Conservation (phyloP, 2,888 invertebrate species). For the Cetonia aurata region DNA sequence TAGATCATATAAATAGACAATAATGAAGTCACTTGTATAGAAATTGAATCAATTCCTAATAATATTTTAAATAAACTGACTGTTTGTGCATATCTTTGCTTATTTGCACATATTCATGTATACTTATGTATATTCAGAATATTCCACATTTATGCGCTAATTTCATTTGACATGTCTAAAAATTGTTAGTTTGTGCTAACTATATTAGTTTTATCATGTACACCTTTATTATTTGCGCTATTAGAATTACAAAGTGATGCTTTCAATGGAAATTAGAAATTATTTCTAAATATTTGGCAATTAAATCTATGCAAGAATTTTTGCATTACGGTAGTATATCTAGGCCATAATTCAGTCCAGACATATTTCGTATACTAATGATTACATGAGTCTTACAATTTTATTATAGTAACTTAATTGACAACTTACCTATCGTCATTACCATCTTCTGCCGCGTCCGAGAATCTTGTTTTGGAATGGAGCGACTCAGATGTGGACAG, state of each 20-base stretch:
- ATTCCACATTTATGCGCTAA: slow-evolving; percentile 23
- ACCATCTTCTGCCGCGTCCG: slow-evolving; percentile 59
- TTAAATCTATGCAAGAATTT: no score
- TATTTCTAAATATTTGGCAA: no score
- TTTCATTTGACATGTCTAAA: slow-evolving; percentile 22
- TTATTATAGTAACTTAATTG: no score
- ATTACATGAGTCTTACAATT: no score
- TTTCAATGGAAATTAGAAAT: no score
- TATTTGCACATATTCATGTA: neutral
- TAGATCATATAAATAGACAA: neutral
- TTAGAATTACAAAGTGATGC: neutral
- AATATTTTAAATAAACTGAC: slow-evolving; percentile 14
- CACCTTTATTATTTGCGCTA: slow-evolving; percentile 4
- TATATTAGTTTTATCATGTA: neutral
- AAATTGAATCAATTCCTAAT: slow-evolving; percentile 3
- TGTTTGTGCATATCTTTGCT: neutral
- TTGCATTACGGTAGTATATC: no score
- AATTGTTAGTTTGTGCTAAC: slow-evolving; percentile 7
- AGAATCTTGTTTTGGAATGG: slow-evolving; percentile 62
- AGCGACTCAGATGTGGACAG: slow-evolving; percentile 65
- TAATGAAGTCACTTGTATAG: neutral
- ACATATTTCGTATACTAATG: no score
- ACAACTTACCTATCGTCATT: slow-evolving; percentile 38
- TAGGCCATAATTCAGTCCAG: no score
- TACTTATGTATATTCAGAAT: slow-evolving; percentile 2